Evolutionary conservation across 1,140 invertebrate species (phyloP), one percentile per base, ranked within the genome.

Genomic region (Laupala kohalensis): DNA sequence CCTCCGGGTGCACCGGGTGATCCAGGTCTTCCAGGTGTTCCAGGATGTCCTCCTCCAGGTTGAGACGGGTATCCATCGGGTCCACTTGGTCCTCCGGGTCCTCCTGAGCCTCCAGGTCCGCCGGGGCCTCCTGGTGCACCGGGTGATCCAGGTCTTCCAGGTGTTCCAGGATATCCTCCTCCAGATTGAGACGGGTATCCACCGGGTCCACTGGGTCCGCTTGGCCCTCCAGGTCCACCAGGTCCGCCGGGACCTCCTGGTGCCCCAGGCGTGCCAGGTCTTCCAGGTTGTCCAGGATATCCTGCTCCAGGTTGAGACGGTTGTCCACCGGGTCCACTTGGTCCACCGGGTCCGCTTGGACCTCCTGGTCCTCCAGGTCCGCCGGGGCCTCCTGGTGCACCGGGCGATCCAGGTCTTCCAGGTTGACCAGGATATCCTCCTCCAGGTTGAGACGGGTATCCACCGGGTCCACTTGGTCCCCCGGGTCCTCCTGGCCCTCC

Each of bases 211-310:
- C 25, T 12, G 25, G 4, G 67, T 4, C 67, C 67, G n/a, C 19
- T 19, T 64, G 19, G 24, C 24, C 62, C 62, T 65, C 73, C 64
- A 4, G 64, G 64, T n/a, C 13, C 2, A 6, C 73, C 71, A 66
- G 73, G 64, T 66, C 28, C 69, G 69, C 69, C 68, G n/a, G 73
- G 64, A 72, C 70, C 70, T 37, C 74, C 73, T 69, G 73, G 64
- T 2, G 63, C 24, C 53, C 71, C 71, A 24, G 73, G 71, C 70
- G 75, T 77, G 67, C 76, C 78, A 72, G 89, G 28, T n/a, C 4
- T n/a, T 5, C 28, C 28, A 29, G 67, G 67, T 28, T 53, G 37
- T 25, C 70, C 71, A 26, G 75, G 75, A 72, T 28, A 24, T 65
- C 64, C 37, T 62, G 37, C 71, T 30, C 71, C 65, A 28, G 67